Conservation (phyloP, 2,113 vertebrate genomes). For the Gymnogyps californianus region DNA sequence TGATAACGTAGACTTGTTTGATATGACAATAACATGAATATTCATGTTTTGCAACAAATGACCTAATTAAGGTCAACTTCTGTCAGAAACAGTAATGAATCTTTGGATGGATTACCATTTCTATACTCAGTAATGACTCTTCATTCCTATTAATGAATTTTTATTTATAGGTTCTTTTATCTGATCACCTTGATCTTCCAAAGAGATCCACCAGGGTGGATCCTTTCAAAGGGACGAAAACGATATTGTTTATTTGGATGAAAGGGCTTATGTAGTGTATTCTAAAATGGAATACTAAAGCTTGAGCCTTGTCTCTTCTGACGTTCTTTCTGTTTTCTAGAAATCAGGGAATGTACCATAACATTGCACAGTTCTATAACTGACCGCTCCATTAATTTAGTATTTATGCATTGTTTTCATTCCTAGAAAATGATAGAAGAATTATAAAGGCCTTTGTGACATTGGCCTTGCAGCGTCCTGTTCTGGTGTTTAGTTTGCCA, state of each 20-base stretch:
- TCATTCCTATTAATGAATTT: conserved; percentile 32
- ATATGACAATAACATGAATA: not conserved
- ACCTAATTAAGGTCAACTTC: not conserved
- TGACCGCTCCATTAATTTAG: not conserved
- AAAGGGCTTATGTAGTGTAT: not conserved
- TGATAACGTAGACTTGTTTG: not conserved
- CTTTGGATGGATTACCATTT: not conserved
- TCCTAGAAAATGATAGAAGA: not conserved
- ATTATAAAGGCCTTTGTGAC: conserved; percentile 1
- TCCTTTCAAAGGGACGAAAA: conserved; percentile 23
- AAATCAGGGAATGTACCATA: conserved; percentile 5
- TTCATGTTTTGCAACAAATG: conserved; percentile 8
- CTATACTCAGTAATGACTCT: not conserved
- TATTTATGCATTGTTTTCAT: conserved; percentile 30
- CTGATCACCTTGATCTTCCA: conserved; percentile 25
- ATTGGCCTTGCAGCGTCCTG: not conserved
- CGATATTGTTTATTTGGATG: not conserved
- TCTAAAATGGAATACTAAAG: not conserved
- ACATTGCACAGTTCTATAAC: conserved; percentile 4
- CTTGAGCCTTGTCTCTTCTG: not conserved
- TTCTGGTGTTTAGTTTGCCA: conserved; percentile 63
- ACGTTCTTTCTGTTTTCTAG: not conserved
- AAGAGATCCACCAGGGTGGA: conserved; percentile 36
- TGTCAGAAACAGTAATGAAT: not conserved
- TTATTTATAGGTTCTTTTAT: conserved; percentile 48